A percentile compares a stretch with the other conserved stretches of the same genome.
phyloP scores from a whole-genome alignment of 2,113 vertebrate species.

The Notarius lentiginosus region DNA sequence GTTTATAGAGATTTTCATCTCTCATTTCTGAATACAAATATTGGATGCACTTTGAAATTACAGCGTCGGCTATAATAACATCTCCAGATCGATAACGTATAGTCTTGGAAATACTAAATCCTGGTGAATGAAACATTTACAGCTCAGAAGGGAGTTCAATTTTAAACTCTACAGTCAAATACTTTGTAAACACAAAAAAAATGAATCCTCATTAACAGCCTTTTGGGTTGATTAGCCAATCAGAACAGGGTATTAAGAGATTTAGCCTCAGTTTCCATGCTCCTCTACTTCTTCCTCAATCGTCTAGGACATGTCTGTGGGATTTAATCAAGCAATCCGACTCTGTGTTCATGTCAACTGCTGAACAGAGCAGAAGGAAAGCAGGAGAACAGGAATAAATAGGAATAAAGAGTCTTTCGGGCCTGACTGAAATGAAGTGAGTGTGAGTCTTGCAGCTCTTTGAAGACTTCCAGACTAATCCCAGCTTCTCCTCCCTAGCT shows the following conservation, averaged over 20 bases:
- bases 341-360: not conserved
- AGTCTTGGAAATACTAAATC: not conserved
- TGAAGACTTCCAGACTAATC: constrained; percentile 72
- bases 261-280: not conserved
- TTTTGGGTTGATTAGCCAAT: not conserved
- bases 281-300: not conserved
- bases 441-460: constrained; percentile 62
- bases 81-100: not conserved
- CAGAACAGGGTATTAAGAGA: not conserved
- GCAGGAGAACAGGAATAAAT: constrained; percentile 31
- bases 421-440: constrained; percentile 53
- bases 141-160: not conserved
- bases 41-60: not conserved
- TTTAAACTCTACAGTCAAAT: not conserved
- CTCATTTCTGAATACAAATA: not conserved
- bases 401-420: constrained; percentile 22
- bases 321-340: not conserved
- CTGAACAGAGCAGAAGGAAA: constrained; percentile 13
- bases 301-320: not conserved
- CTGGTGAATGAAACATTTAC: constrained; percentile 12
- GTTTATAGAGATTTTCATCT: not conserved
- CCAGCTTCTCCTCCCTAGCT: constrained; percentile 59
- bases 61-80: not conserved
- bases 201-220: not conserved
- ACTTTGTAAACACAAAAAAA: not conserved